Evolutionary conservation across 2,888 invertebrate genomes (phyloP).

Genomic region (Archips xylosteana): DNA sequence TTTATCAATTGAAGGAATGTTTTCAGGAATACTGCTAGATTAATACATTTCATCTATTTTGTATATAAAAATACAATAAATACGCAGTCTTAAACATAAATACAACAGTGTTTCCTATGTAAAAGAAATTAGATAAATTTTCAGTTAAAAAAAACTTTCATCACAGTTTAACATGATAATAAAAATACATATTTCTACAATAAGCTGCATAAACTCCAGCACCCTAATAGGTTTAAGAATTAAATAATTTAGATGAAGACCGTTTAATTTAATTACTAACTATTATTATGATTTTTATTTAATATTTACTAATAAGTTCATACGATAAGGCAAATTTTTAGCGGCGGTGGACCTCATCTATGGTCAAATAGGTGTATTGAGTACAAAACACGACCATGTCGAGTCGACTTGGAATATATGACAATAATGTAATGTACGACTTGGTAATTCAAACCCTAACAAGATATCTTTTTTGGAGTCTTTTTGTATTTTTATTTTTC

Average conservation of each 20-base stretch:
- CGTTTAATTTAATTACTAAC: constrained; percentile 16
- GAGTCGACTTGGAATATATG: no score
- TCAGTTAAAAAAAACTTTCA: constrained; percentile 8
- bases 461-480: no score
- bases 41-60: constrained; percentile 40
- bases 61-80: constrained; percentile 36
- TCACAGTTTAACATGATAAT: constrained; percentile 28
- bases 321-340: constrained; percentile 13
- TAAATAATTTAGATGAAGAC: constrained; percentile 19
- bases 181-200: constrained; percentile 10
- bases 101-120: constrained; percentile 61
- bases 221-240: constrained; percentile 19
- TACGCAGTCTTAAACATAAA: constrained; percentile 51
- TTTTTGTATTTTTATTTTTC: no score
- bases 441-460: no score
- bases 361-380: not conserved
- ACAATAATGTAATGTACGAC: no score
- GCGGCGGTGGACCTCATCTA: constrained; percentile 15
- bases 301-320: constrained; percentile 9
- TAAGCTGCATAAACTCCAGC: constrained; percentile 35
- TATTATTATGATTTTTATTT: constrained; percentile 30
- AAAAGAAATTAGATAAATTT: constrained; percentile 18
- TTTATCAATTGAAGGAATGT: constrained; percentile 50
- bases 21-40: constrained; percentile 51
- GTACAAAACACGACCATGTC: not conserved